A percentile compares a stretch with the other conserved stretches of the same genome.
phyloP scores from a whole-genome alignment of 2,888 invertebrate species.

The Hydraecia micacea region DNA sequence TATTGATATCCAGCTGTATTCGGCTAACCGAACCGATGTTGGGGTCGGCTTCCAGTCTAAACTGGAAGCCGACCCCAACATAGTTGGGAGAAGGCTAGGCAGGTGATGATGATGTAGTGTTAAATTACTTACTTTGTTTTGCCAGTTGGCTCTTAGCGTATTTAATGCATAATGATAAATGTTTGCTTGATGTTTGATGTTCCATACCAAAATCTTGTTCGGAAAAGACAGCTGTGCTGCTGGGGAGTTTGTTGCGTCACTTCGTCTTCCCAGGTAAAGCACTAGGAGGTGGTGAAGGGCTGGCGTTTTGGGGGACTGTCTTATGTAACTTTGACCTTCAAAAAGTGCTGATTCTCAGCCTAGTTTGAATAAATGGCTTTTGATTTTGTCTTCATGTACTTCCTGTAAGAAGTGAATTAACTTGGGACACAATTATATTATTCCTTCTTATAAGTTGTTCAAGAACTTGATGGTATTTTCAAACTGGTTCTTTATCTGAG shows the following conservation, averaged over 20 bases:
- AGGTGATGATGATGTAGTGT: neutral
- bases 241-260: neutral
- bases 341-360: neutral
- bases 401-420: neutral
- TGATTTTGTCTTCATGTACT: neutral
- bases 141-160: neutral
- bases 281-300: neutral
- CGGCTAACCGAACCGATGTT: too few relatives aligned
- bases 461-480: conserved; percentile 11
- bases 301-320: neutral
- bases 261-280: neutral
- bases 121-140: neutral
- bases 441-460: conserved; percentile 1
- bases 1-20: neutral
- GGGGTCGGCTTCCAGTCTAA: too few relatives aligned
- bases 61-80: neutral
- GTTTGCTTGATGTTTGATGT: neutral
- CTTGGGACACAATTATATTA: too few relatives aligned
- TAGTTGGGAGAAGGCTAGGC: neutral
- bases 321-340: neutral
- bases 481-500: conserved; percentile 40
- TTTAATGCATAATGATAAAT: neutral
- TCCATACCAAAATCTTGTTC: neutral
- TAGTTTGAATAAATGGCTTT: neutral
- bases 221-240: neutral